phyloP scores from a whole-genome alignment of 2,113 vertebrate species.

The Grammomys dolichurus region DNA sequence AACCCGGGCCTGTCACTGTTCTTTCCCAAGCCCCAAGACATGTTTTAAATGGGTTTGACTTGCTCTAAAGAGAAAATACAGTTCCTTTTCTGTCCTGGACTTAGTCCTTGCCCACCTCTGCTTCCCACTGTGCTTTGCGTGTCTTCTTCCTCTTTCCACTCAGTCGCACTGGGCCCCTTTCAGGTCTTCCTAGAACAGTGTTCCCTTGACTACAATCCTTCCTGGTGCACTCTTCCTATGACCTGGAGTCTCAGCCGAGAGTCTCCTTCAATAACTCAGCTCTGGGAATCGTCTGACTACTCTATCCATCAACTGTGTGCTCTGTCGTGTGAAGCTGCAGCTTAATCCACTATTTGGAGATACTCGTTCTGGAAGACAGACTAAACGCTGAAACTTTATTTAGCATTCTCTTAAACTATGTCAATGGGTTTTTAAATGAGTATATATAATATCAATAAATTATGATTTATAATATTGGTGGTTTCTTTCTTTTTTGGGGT shows the following conservation, averaged over 20 bases:
- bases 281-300: background rate
- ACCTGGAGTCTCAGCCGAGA: background rate
- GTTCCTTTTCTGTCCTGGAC: background rate
- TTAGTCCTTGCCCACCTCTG: background rate
- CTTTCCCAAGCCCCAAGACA: background rate
- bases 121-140: background rate
- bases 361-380: constrained; percentile 43
- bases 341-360: background rate
- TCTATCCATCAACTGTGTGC: background rate
- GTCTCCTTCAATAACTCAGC: background rate
- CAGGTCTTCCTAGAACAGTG: background rate
- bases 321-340: background rate
- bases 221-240: background rate
- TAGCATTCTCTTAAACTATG: constrained; percentile 32
- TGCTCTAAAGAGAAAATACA: background rate
- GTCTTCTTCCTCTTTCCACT: background rate
- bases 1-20: background rate
- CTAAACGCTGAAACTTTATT: constrained; percentile 7
- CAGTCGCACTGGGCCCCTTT: background rate
- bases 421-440: constrained; percentile 32
- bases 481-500: background rate
- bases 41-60: background rate
- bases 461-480: background rate
- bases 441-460: constrained; percentile 7
- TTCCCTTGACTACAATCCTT: background rate